Evolutionary conservation across 2,797 vertebrate species (phyloP).

Genomic region (Coreius guichenoti): DNA sequence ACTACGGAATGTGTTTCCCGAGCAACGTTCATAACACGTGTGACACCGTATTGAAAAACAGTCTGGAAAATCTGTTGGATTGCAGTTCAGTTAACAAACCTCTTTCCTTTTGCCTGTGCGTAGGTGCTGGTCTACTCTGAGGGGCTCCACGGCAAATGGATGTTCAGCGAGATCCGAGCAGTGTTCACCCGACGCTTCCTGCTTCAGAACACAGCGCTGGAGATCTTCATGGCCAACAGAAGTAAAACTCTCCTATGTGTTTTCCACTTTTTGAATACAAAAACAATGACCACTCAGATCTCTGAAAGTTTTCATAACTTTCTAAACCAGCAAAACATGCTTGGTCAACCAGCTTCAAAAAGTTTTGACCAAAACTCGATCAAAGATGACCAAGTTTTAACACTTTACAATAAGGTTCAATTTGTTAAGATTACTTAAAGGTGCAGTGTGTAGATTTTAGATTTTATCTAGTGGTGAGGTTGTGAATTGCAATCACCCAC

Average conservation of each 20-base stretch:
- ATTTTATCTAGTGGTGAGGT: no score
- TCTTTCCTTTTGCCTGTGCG: not conserved
- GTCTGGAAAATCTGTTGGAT: not conserved
- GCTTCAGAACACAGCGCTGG: constrained; percentile 94
- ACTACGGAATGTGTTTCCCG: constrained; percentile 26
- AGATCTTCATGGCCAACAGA: constrained; percentile 98
- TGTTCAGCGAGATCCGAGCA: constrained; percentile 98
- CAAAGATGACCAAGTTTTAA: not conserved
- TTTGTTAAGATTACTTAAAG: not conserved
- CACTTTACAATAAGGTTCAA: not conserved
- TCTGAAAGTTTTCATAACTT: not conserved
- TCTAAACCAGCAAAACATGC: not conserved
- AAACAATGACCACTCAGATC: not conserved
- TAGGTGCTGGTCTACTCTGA: constrained; percentile 94
- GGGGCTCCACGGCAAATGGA: constrained; percentile 98
- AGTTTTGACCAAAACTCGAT: no score
- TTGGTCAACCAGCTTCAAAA: not conserved
- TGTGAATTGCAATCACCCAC: no score
- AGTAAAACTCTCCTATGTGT: constrained; percentile 76
- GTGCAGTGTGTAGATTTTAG: no score
- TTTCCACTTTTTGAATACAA: not conserved
- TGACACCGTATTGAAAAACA: not conserved
- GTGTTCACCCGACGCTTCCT: constrained; percentile 94
- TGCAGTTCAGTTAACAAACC: not conserved
- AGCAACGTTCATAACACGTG: constrained; percentile 29